These are phyloP conservation scores for Teleopsis dalmanni DNA, from an alignment of 1,140 invertebrate genomes.

Conservation along the genomic window DNA sequence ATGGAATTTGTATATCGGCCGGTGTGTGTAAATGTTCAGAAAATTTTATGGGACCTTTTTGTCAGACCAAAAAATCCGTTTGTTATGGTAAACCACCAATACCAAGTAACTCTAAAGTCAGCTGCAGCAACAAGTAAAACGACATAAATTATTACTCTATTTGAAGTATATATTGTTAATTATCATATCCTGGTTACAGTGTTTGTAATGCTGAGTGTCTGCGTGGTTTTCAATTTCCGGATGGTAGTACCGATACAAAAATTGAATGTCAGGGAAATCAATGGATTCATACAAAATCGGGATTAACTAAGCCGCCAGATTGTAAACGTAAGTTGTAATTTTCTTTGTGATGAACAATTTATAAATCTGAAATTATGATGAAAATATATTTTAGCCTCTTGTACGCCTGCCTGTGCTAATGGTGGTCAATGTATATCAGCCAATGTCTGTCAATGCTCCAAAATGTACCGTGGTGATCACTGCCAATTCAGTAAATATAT, in stretches of 20 bases:
- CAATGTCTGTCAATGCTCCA: constrained; percentile 68
- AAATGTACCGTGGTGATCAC: constrained; percentile 60
- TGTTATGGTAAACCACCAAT: constrained; percentile 58
- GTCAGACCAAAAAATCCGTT: constrained; percentile 64
- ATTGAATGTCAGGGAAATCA: constrained; percentile 54
- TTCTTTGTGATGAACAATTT: too few relatives aligned
- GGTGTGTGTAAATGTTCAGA: constrained; percentile 64
- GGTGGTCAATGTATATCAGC: constrained; percentile 66
- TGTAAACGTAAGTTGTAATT: constrained; percentile 56
- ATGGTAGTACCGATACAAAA: constrained; percentile 53
- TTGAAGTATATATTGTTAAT: neutral
- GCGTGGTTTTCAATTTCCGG: constrained; percentile 55
- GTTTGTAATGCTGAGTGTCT: constrained; percentile 53
- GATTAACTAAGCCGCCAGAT: constrained; percentile 51
- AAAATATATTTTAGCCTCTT: constrained; percentile 56
- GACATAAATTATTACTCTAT: neutral
- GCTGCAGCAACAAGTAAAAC: constrained; percentile 57
- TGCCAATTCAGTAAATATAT: constrained; percentile 66
- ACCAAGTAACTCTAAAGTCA: constrained; percentile 56
- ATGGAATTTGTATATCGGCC: constrained; percentile 64
- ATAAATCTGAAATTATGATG: too few relatives aligned
- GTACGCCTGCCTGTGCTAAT: constrained; percentile 65
- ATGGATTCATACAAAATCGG: constrained; percentile 50
- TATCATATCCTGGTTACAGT: constrained; percentile 7
- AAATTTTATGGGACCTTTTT: constrained; percentile 64